Evolutionary conservation across 2,113 vertebrate species (phyloP).

Genomic region (Pangasianodon hypophthalmus): DNA sequence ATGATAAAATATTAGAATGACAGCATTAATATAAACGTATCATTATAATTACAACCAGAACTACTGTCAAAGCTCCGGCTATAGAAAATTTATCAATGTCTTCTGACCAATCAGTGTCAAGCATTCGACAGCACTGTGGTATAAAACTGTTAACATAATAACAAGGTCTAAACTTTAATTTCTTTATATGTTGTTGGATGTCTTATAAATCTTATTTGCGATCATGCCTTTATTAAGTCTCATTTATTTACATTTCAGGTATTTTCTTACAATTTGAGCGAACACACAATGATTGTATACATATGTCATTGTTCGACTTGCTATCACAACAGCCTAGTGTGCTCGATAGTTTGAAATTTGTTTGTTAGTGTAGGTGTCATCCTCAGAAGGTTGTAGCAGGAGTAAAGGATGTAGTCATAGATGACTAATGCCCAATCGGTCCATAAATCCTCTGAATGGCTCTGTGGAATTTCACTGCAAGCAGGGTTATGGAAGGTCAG

Average conservation of each 20-base stretch:
- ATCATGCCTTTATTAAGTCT: neutral
- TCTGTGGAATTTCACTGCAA: conserved; percentile 33
- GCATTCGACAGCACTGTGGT: neutral
- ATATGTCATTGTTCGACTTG: neutral
- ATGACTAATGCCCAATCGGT: conserved; percentile 40
- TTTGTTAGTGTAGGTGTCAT: conserved; percentile 13
- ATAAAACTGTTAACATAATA: neutral
- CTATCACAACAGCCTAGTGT: neutral
- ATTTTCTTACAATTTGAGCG: neutral
- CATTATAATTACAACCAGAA: neutral
- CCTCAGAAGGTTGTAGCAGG: conserved; percentile 16
- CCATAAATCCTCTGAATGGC: conserved; percentile 60
- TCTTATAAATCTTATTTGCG: neutral
- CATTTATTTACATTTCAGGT: neutral
- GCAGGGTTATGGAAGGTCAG: conserved; percentile 54
- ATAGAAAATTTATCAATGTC: neutral
- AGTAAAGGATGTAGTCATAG: conserved; percentile 25
- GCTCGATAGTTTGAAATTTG: neutral
- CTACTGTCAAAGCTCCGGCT: too few species aligned
- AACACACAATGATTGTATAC: neutral
- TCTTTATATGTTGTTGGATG: neutral
- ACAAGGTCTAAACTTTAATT: neutral
- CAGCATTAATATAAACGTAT: neutral
- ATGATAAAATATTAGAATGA: neutral
- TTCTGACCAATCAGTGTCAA: neutral